Evolutionary conservation across 1,140 invertebrate genomes (phyloP).

Genomic region (Propsilocerus akamusi): DNA sequence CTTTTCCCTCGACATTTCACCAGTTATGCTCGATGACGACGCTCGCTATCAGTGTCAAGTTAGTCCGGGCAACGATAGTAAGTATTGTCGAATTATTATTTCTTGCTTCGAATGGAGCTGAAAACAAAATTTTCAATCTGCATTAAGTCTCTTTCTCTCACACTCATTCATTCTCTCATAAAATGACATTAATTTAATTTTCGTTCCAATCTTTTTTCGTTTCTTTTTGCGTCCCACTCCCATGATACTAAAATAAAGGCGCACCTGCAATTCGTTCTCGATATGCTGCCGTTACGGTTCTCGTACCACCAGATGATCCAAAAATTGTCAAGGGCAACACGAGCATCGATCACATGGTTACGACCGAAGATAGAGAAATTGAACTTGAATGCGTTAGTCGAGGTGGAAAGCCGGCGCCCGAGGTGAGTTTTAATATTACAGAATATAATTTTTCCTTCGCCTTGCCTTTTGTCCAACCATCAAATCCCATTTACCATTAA

Average conservation of each 20-base stretch:
- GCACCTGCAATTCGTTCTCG: constrained; percentile 61
- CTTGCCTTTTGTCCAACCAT: background rate
- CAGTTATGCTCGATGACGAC: constrained; percentile 77
- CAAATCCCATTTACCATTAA: constrained; percentile 3
- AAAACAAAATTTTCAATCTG: background rate
- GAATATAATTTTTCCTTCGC: background rate
- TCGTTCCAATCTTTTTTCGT: background rate
- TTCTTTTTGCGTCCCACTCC: background rate
- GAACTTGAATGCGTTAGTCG: constrained; percentile 77
- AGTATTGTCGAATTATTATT: background rate
- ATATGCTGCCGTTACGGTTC: constrained; percentile 65
- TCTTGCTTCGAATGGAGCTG: background rate
- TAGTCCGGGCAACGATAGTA: constrained; percentile 23
- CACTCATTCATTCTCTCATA: background rate
- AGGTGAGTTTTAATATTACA: constrained; percentile 36
- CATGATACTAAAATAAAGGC: too few species aligned
- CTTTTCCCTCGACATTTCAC: constrained; percentile 54
- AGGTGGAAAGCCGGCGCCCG: constrained; percentile 79
- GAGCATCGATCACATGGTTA: constrained; percentile 40
- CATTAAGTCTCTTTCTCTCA: background rate
- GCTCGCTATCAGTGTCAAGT: constrained; percentile 84
- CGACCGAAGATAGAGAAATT: constrained; percentile 72
- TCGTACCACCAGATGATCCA: constrained; percentile 76
- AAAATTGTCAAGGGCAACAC: constrained; percentile 58
- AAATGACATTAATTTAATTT: background rate